phyloP scores from a whole-genome alignment of 2,888 invertebrate genomes.

The Pinctada fucata region DNA sequence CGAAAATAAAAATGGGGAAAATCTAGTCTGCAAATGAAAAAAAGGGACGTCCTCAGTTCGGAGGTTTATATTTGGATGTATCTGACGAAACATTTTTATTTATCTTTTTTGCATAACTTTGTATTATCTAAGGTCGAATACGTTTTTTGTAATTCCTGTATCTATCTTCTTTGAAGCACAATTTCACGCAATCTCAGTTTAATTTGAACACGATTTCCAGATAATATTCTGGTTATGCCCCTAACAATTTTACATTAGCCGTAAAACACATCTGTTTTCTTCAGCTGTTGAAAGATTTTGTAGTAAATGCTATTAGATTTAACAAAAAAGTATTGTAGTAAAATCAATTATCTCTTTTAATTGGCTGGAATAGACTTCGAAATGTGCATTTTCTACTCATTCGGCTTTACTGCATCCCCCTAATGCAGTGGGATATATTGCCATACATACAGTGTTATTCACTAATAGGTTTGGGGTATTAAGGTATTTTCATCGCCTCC shows the following conservation, averaged over 20 bases:
- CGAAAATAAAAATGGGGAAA: too few species aligned
- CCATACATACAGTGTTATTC: not conserved
- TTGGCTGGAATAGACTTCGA: not conserved
- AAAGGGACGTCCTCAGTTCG: too few species aligned
- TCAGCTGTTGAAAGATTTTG: conserved; percentile 1
- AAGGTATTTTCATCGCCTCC: not conserved
- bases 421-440: not conserved
- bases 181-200: too few species aligned
- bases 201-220: too few species aligned
- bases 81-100: too few species aligned
- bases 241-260: not conserved
- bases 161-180: too few species aligned
- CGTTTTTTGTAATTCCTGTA: too few species aligned
- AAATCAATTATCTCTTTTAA: conserved; percentile 2
- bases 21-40: too few species aligned
- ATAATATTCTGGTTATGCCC: not conserved
- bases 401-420: not conserved
- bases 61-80: too few species aligned
- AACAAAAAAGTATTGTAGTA: conserved; percentile 1
- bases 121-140: too few species aligned
- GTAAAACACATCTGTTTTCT: not conserved
- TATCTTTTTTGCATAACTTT: too few species aligned
- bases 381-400: not conserved
- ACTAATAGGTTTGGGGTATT: not conserved
- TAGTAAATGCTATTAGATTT: conserved; percentile 4